phyloP scores from a whole-genome alignment of 2,797 vertebrate species.

The Remorina albescens region DNA sequence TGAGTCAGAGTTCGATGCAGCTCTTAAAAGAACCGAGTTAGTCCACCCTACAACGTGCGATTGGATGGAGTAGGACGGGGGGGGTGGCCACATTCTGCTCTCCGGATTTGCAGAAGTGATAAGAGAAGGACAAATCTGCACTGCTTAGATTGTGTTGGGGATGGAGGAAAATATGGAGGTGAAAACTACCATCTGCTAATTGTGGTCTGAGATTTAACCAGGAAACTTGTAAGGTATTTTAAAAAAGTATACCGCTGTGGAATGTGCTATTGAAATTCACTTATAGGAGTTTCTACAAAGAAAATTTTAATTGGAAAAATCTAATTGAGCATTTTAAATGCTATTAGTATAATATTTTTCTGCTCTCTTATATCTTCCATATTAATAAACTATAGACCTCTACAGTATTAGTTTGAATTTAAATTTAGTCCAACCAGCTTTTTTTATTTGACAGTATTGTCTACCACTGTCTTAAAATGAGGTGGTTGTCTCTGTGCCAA shows the following conservation, averaged over 20 bases:
- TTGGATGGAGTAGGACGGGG: neutral
- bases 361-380: neutral
- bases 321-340: neutral
- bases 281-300: too few relatives aligned
- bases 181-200: too few relatives aligned
- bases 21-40: slow-evolving; percentile 25
- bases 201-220: too few relatives aligned
- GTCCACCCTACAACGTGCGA: slow-evolving; percentile 23
- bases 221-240: neutral
- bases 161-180: neutral
- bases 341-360: neutral
- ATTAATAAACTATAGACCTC: too few relatives aligned
- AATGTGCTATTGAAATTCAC: neutral
- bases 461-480: neutral
- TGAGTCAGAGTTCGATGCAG: slow-evolving; percentile 44
- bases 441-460: neutral
- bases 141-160: slow-evolving; percentile 8
- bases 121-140: slow-evolving; percentile 15
- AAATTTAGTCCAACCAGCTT: neutral
- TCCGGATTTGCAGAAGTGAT: slow-evolving; percentile 13
- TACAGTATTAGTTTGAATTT: too few relatives aligned
- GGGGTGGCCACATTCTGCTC: slow-evolving; percentile 7
- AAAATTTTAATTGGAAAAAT: too few relatives aligned
- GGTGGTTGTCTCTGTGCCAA: neutral
- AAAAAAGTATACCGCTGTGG: neutral